Evolutionary conservation across 2,888 invertebrate genomes (phyloP).

Genomic region (Ectemnius cavifrons): DNA sequence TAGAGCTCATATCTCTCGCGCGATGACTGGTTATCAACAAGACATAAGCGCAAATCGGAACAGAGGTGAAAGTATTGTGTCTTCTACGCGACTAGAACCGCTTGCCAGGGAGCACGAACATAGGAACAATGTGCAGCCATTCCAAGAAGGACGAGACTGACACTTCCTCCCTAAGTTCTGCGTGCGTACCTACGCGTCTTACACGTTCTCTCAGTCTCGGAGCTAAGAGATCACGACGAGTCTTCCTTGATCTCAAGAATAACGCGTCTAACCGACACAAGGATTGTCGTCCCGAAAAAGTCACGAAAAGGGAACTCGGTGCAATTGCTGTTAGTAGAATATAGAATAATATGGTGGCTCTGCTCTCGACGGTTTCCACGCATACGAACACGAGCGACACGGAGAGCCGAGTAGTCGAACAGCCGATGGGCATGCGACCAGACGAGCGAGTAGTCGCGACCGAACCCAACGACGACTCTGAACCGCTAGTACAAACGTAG

Average conservation of each 20-base stretch:
- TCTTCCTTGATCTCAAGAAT: constrained; percentile 5
- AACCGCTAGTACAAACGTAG: background rate
- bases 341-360: constrained; percentile 72
- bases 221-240: constrained; percentile 18
- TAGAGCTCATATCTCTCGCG: constrained; percentile 51
- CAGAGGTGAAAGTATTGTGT: constrained; percentile 60
- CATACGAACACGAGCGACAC: constrained; percentile 57
- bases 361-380: constrained; percentile 65
- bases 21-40: constrained; percentile 41
- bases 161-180: constrained; percentile 61
- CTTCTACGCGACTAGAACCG: constrained; percentile 50
- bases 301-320: constrained; percentile 30
- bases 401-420: constrained; percentile 12
- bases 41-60: constrained; percentile 51
- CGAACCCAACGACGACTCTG: constrained; percentile 3
- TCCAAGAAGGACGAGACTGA: constrained; percentile 67
- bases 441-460: constrained; percentile 2
- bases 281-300: background rate
- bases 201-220: constrained; percentile 38
- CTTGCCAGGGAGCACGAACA: constrained; percentile 50
- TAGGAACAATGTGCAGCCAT: constrained; percentile 68
- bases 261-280: constrained; percentile 7
- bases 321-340: constrained; percentile 59
- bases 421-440: constrained; percentile 7
- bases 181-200: constrained; percentile 48